phyloP scores from a whole-genome alignment of 2,888 invertebrate species.

The Coenonympha arcania region DNA sequence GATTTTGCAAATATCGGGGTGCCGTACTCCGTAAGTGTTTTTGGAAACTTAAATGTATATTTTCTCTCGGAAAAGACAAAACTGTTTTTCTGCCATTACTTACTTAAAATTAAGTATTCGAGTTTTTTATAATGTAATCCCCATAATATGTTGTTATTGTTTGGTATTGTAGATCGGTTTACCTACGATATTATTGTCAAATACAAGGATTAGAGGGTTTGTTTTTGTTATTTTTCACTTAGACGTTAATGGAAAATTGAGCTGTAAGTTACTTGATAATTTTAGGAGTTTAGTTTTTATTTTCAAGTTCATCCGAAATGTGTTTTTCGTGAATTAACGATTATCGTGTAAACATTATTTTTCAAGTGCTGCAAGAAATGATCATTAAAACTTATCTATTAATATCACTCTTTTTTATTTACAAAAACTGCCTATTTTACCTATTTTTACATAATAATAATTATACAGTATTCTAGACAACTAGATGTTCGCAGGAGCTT shows the following conservation, averaged over 20 bases:
- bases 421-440: conserved; percentile 3
- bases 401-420: conserved; percentile 31
- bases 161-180: conserved; percentile 47
- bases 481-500: background rate
- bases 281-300: conserved; percentile 47
- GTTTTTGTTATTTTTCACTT: conserved; percentile 59
- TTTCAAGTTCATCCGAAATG: conserved; percentile 41
- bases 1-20: conserved; percentile 30
- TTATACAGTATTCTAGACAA: too few relatives aligned
- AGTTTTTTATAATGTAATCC: conserved; percentile 53
- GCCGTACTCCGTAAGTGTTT: conserved; percentile 40
- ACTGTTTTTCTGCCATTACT: conserved; percentile 43
- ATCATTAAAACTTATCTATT: conserved; percentile 72
- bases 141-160: conserved; percentile 53
- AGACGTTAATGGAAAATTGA: conserved; percentile 52
- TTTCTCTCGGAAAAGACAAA: conserved; percentile 33
- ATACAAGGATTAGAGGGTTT: conserved; percentile 49
- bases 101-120: conserved; percentile 43
- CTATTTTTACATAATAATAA: too few relatives aligned
- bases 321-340: conserved; percentile 53
- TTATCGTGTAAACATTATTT: conserved; percentile 56
- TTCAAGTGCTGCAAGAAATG: conserved; percentile 66
- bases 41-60: conserved; percentile 35
- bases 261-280: conserved; percentile 50
- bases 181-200: conserved; percentile 47